A percentile compares a stretch with the other conserved stretches of the same genome.
Conservation (phyloP, 1,140 invertebrate species). For the Drosophila burlai region DNA sequence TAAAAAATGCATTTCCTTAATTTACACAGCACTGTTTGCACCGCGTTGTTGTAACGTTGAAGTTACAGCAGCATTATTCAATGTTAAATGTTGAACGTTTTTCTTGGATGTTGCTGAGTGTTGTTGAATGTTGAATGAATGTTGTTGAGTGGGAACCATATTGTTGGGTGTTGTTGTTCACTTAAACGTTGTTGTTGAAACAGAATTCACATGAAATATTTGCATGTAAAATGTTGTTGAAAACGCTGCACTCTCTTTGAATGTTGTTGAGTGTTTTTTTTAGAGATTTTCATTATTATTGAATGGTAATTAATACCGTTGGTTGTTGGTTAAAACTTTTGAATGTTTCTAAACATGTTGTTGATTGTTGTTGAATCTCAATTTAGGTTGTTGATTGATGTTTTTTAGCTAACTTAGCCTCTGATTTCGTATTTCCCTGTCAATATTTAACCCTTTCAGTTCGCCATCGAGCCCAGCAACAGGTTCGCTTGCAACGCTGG, state of each 20-base stretch:
- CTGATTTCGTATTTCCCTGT: neutral
- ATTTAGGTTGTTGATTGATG: neutral
- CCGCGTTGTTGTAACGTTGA: neutral
- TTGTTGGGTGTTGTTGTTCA: neutral
- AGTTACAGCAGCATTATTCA: neutral
- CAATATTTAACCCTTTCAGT: conserved; percentile 16
- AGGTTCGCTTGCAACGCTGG: conserved; percentile 53
- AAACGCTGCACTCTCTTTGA: too few relatives aligned
- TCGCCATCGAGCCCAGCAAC: conserved; percentile 53
- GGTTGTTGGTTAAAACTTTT: neutral
- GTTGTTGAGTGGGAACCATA: neutral
- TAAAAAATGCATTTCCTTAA: conserved; percentile 67
- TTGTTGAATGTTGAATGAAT: neutral
- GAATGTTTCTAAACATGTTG: neutral
- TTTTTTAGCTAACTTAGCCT: too few relatives aligned
- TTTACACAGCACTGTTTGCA: conserved; percentile 30
- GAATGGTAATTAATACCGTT: neutral
- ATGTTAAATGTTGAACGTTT: too few relatives aligned
- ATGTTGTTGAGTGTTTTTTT: neutral
- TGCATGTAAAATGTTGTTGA: neutral
- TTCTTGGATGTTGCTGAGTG: neutral
- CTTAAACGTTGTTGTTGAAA: neutral
- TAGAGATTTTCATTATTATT: neutral
- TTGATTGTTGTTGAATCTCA: neutral
- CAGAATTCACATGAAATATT: too few relatives aligned